These are phyloP conservation scores for Vicugna pacos DNA, from an alignment of 2,113 vertebrate species.

Conservation along the genomic window DNA sequence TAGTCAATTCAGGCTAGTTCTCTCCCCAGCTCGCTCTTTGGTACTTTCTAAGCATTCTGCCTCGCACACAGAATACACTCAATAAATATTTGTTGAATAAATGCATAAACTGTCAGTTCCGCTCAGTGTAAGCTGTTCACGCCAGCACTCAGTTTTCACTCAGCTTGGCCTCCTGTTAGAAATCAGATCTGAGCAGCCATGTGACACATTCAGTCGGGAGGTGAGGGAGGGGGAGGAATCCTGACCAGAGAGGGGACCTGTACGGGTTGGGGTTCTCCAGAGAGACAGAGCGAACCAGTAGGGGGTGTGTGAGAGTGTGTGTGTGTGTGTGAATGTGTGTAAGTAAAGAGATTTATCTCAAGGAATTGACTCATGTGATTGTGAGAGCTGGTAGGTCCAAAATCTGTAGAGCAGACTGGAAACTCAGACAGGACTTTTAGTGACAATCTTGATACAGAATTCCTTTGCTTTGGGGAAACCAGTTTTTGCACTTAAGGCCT, in stretches of 20 bases:
- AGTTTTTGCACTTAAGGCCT: neutral
- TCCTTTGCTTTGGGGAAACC: neutral
- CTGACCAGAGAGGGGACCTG: neutral
- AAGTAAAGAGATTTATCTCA: neutral
- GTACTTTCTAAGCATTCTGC: slow-evolving; percentile 38
- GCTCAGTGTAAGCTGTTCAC: slow-evolving; percentile 49
- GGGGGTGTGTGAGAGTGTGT: neutral
- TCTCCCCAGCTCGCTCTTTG: slow-evolving; percentile 5
- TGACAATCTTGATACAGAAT: neutral
- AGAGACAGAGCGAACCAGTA: neutral
- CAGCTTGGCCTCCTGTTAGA: neutral
- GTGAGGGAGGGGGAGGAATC: neutral
- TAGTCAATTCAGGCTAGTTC: neutral
- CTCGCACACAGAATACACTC: slow-evolving; percentile 44
- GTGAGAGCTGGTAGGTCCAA: neutral
- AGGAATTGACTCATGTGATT: neutral
- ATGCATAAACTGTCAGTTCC: slow-evolving; percentile 67
- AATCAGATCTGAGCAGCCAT: slow-evolving; percentile 40
- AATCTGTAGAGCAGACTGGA: neutral
- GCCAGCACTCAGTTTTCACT: slow-evolving; percentile 33
- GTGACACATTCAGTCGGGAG: neutral
- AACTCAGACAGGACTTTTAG: neutral
- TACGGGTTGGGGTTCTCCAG: neutral
- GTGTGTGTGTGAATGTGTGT: neutral
- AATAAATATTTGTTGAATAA: slow-evolving; percentile 76